These are phyloP conservation scores for Channa argus DNA, from an alignment of 2,113 vertebrate genomes.

Conservation along the genomic window DNA sequence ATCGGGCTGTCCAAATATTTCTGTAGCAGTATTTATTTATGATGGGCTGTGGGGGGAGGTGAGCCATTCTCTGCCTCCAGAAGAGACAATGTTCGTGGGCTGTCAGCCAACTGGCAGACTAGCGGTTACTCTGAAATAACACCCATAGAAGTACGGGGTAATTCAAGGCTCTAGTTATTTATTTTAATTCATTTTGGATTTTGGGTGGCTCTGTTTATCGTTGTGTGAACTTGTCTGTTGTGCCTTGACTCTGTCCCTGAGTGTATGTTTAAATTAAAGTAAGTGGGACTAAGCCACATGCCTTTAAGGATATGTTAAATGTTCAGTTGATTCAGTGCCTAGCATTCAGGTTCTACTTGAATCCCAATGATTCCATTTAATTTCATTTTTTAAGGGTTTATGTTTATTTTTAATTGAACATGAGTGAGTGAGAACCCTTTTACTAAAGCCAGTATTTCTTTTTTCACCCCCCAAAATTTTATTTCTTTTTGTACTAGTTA, in stretches of 20 bases:
- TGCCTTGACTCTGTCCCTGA: slow-evolving; percentile 16
- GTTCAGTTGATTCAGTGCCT: slow-evolving; percentile 6
- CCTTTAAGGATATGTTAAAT: slow-evolving; percentile 17
- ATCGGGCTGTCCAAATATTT: slow-evolving; percentile 78
- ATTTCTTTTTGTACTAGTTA: no score
- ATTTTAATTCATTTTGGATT: slow-evolving; percentile 52
- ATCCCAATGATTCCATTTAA: neutral
- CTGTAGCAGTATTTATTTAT: slow-evolving; percentile 79
- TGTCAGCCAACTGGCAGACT: slow-evolving; percentile 68
- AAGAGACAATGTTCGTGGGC: slow-evolving; percentile 62
- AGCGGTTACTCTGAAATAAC: slow-evolving; percentile 64
- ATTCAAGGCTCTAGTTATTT: slow-evolving; percentile 55
- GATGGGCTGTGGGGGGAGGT: slow-evolving; percentile 68
- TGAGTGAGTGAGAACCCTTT: neutral
- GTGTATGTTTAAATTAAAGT: slow-evolving; percentile 37
- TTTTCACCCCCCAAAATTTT: no score
- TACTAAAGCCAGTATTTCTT: no score
- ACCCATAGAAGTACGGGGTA: slow-evolving; percentile 61
- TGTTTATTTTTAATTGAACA: neutral
- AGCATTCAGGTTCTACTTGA: neutral
- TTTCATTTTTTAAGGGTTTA: neutral
- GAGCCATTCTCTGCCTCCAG: slow-evolving; percentile 63
- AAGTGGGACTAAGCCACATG: slow-evolving; percentile 18
- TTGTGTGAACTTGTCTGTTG: slow-evolving; percentile 25
- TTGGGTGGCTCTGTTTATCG: slow-evolving; percentile 36